Base-by-base conservation (phyloP, 2,888 invertebrate genomes). In the Helobdella robusta region DNA sequence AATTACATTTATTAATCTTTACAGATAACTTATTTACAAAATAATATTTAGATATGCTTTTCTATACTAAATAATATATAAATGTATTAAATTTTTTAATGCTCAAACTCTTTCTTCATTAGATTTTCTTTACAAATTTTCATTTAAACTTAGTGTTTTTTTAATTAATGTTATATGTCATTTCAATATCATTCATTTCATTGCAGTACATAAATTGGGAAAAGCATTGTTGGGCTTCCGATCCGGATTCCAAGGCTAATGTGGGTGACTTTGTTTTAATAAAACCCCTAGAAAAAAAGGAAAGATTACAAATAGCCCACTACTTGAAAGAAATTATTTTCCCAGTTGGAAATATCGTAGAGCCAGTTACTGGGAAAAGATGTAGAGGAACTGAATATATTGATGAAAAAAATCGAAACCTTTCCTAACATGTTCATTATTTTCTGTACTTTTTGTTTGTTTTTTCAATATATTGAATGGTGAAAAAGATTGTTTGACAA, bases 321-420 rank as follows among this genome's bases (percentile, higher is more conserved):
- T 25, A 59, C n/a, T 36, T 36, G 23, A 59, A 59, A n/a, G 59
- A 59, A n/a, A 36, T 59, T 25, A 48, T 66, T 2, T 66, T 66
- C 48, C 63, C 58, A 50, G 44, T 64, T 25, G 66, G 66, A 23
- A 50, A 48, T 30, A 59, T 66, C 28, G 54, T 64, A 23, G 66
- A 66, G 32, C 66, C 66, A n/a, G 50, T 48, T 8, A 66, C 66
- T 3, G 64, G 64, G n/a, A 54, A 54, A 35, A 40, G 66, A 5
- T 66, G 66, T 40, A 56, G 59, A 32, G 66, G 66, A 25, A 44
- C 30, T 0, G 58, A 63, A 8, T 66, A 66, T 36, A 48, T 66
- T 6, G 66, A 66, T 46, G 58, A 52, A 30, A 35, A 64, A 25
- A 56, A 50, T 32, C 44, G 66, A 56, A 66, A 61, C 40, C 58